Percentiles rank a stretch among this genome's conserved stretches.
Evolutionary conservation across 2,113 vertebrate species (phyloP).

Genomic region (Electrona antarctica): DNA sequence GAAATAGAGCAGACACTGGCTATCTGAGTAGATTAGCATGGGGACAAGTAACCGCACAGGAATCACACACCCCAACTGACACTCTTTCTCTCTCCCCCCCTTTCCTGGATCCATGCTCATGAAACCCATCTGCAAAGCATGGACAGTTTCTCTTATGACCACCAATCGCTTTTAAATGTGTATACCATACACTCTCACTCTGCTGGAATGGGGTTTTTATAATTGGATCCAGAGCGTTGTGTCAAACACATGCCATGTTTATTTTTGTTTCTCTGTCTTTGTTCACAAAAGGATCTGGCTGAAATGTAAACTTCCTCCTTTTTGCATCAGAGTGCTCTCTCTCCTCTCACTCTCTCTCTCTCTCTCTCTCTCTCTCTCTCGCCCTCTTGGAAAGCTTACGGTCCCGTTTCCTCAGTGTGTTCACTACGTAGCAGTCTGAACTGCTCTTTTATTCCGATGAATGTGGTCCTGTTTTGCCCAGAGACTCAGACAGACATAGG

Average conservation of each 20-base stretch:
- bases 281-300: slow-evolving; percentile 66
- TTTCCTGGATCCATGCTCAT: slow-evolving; percentile 20
- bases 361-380: slow-evolving; percentile 28
- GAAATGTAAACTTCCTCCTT: slow-evolving; percentile 72
- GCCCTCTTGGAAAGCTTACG: slow-evolving; percentile 50
- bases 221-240: slow-evolving; percentile 44
- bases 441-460: slow-evolving; percentile 72
- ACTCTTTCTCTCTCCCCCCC: slow-evolving; percentile 19
- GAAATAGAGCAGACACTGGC: slow-evolving; percentile 54
- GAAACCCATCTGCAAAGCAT: neutral
- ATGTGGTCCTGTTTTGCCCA: slow-evolving; percentile 65
- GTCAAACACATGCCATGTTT: slow-evolving; percentile 57
- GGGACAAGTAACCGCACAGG: slow-evolving; percentile 64
- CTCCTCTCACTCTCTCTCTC: neutral
- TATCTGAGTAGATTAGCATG: slow-evolving; percentile 57
- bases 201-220: slow-evolving; percentile 14
- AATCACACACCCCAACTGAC: slow-evolving; percentile 61
- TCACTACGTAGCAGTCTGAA: slow-evolving; percentile 54
- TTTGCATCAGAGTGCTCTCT: slow-evolving; percentile 45
- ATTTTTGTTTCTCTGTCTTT: slow-evolving; percentile 62
- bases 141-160: neutral
- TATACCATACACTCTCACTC: slow-evolving; percentile 15
- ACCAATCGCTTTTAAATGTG: slow-evolving; percentile 36
- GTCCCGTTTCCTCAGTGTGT: slow-evolving; percentile 58
- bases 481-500: slow-evolving; percentile 60